Conservation (phyloP, 2,888 invertebrate species). For the Cepaea hortensis region DNA sequence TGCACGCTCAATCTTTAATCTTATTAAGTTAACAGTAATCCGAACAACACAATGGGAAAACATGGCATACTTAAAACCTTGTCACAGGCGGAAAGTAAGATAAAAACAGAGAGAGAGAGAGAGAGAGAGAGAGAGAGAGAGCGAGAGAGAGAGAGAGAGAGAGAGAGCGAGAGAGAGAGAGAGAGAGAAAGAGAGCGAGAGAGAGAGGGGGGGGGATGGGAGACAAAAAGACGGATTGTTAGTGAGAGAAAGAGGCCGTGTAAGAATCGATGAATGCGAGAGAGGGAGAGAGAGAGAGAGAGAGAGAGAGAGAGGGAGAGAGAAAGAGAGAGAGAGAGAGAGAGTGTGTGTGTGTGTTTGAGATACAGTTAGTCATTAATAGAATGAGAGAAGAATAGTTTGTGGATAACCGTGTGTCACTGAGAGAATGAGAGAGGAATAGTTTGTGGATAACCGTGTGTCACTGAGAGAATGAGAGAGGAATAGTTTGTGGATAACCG, state of each 20-base stretch:
- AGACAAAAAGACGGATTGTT: too few species aligned
- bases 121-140: conserved; percentile 2
- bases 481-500: too few species aligned
- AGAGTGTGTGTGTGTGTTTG: not conserved
- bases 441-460: too few species aligned
- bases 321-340: not conserved
- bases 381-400: not conserved
- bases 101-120: not conserved
- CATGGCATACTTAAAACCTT: too few species aligned
- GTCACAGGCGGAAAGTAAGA: not conserved
- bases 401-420: not conserved
- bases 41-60: too few species aligned
- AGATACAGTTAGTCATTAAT: not conserved
- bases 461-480: too few species aligned
- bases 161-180: conserved; percentile 1
- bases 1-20: too few species aligned
- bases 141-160: not conserved
- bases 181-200: not conserved
- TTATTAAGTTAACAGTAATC: too few species aligned
- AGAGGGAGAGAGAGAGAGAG: conserved; percentile 17
- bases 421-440: too few species aligned
- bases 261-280: not conserved
- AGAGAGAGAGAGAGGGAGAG: not conserved
- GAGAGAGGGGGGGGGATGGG: not conserved
- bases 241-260: too few species aligned